A percentile compares a stretch with the other conserved stretches of the same genome.
phyloP scores from a whole-genome alignment of 2,888 invertebrate species.

The Lasioglossum calceatum region DNA sequence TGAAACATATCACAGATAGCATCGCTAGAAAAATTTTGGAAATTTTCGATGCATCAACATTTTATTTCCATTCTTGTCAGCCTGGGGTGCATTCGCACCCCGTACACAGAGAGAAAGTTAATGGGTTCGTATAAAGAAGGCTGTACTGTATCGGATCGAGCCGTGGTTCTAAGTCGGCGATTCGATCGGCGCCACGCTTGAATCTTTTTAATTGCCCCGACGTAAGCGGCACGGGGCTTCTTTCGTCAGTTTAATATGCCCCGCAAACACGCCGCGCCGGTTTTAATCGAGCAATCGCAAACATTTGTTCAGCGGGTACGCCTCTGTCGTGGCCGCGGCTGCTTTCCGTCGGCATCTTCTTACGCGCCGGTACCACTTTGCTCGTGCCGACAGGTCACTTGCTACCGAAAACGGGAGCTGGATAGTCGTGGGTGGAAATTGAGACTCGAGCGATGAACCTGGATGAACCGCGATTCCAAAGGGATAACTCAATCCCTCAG shows the following conservation, averaged over 20 bases:
- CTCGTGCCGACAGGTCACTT: constrained; percentile 31
- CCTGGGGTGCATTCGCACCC: too few relatives aligned
- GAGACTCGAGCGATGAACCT: not conserved
- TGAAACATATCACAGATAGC: too few relatives aligned
- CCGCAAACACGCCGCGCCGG: constrained; percentile 28
- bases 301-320: constrained; percentile 51
- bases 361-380: constrained; percentile 41
- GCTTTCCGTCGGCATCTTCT: constrained; percentile 32
- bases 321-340: constrained; percentile 13
- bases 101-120: too few relatives aligned
- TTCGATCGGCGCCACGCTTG: constrained; percentile 12
- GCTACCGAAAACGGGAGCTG: constrained; percentile 10
- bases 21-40: too few relatives aligned
- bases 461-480: not conserved
- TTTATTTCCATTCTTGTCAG: too few relatives aligned
- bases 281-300: constrained; percentile 57
- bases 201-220: constrained; percentile 57
- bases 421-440: not conserved
- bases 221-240: constrained; percentile 18
- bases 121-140: not conserved
- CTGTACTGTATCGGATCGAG: not conserved
- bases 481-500: not conserved
- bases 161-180: not conserved
- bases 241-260: constrained; percentile 27
- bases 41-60: too few relatives aligned